Conservation (phyloP, 2,797 vertebrate genomes). For the Alcedo quadribrachys region DNA sequence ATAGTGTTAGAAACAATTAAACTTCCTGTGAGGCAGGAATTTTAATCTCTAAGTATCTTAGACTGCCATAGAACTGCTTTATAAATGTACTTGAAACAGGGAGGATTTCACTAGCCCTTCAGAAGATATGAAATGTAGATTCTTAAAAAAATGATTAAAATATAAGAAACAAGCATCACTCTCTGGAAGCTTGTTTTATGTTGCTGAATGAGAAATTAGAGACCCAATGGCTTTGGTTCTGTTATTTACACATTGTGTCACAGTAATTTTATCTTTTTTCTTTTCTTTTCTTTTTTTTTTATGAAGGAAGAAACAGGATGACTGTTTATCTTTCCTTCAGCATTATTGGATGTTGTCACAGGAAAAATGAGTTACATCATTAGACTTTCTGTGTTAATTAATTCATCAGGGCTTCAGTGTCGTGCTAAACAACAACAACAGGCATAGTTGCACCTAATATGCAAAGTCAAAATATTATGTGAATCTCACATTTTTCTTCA, state of each 20-base stretch:
- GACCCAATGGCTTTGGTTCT: not conserved
- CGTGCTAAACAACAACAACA: not conserved
- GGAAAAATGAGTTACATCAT: constrained; percentile 38
- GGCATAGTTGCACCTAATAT: not conserved
- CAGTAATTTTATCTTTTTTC: not conserved
- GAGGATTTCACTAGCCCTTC: not conserved
- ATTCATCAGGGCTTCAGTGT: constrained; percentile 22
- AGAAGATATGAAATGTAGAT: not conserved
- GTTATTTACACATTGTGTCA: constrained; percentile 18
- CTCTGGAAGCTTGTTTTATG: not conserved
- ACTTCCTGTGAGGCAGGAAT: not conserved
- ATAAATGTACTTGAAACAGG: not conserved
- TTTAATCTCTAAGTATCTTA: not conserved
- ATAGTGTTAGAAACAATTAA: not conserved
- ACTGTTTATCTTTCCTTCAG: constrained; percentile 48
- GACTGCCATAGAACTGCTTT: not conserved
- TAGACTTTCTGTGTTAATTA: not conserved
- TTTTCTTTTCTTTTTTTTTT: not conserved
- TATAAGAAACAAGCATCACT: not conserved
- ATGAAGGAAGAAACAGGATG: not conserved
- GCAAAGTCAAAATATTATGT: not conserved
- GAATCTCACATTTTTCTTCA: not conserved
- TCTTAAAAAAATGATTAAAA: constrained; percentile 28
- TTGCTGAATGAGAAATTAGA: not conserved
- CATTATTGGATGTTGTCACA: constrained; percentile 2